Base-by-base conservation (phyloP, 2,888 invertebrate genomes). In the Lagria hirta region DNA sequence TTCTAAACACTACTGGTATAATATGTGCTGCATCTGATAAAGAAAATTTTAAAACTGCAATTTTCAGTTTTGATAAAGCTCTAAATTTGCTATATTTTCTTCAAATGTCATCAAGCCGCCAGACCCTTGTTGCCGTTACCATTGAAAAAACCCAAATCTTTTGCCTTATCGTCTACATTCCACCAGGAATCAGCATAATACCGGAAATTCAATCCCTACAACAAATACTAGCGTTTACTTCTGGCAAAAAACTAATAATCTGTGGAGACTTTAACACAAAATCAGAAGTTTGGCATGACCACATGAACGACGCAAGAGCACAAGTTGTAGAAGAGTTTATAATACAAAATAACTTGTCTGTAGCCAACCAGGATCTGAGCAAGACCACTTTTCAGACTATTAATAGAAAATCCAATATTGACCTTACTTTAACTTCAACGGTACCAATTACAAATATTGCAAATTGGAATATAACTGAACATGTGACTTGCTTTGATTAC, bases 331-430 rank as follows among this genome's bases (percentile, higher is more conserved):
- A 27, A 10, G 27, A 27, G 13, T 10, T 27, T 7, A 3, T 27
- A 10, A 27, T 27, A 6, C 10, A 27, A 7, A n/a, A 27, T 11
- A 13, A 27, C 11, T 7, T 27, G 5, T 10, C 27, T 4, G 3
- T 27, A 12, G 27, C 4, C 3, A 27, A 27, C 13, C 3, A 3
- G 11, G 12, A 11, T 27, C 7, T 7, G 3, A 27, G 13, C 11
- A 3, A 12, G 3, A 11, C 27, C n/a, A 27, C 27, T 10, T 27
- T 27, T 27, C 13, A 13, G 7, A 27, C 27, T 4, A 7, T 27
- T 12, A 27, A 27, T 10, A 13, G 27, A 3, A 7, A 27, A 27
- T 12, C 12, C 3, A 27, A 27, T 7, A 27, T 27, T 6, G 27
- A 27, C 11, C 7, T 27, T 12, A 27, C 27, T 7, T 7, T 27